Conservation (phyloP, 2,797 vertebrate genomes). For the Crocidura indochinensis region DNA sequence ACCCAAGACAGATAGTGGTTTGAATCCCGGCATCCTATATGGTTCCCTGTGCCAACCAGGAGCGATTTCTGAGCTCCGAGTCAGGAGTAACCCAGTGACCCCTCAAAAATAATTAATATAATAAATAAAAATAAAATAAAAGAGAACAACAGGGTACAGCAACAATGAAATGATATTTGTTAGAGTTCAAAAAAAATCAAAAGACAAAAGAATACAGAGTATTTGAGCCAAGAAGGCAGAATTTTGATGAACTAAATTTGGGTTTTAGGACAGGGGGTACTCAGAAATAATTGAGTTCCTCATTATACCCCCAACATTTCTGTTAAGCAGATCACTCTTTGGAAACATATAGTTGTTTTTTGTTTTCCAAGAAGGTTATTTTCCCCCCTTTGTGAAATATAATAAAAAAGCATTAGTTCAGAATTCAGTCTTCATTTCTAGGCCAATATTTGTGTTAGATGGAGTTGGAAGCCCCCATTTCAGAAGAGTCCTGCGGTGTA, state of each 20-base stretch:
- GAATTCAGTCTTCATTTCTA: conserved; percentile 44
- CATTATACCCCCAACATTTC: fast-evolving
- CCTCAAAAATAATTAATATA: too few species aligned
- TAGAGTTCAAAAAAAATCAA: neutral
- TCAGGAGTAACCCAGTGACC: too few species aligned
- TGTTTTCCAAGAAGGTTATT: neutral
- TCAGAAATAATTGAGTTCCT: neutral
- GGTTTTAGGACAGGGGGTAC: too few species aligned
- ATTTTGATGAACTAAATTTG: neutral
- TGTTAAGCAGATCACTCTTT: fast-evolving
- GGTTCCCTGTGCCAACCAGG: too few species aligned
- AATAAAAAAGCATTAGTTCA: conserved; percentile 53
- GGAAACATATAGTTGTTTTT: neutral
- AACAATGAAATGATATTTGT: neutral
- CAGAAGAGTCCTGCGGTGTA: conserved; percentile 64
- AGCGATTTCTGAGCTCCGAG: too few species aligned
- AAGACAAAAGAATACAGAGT: neutral
- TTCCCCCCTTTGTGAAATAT: neutral
- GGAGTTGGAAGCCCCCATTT: conserved; percentile 43
- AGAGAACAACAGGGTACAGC: too few species aligned
- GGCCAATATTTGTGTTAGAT: conserved; percentile 38
- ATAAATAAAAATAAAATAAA: neutral
- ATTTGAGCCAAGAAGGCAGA: neutral
- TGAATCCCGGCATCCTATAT: too few species aligned
- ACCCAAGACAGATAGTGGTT: too few species aligned